Evolutionary conservation across 2,113 vertebrate genomes (phyloP).

Genomic region (Esox niger): DNA sequence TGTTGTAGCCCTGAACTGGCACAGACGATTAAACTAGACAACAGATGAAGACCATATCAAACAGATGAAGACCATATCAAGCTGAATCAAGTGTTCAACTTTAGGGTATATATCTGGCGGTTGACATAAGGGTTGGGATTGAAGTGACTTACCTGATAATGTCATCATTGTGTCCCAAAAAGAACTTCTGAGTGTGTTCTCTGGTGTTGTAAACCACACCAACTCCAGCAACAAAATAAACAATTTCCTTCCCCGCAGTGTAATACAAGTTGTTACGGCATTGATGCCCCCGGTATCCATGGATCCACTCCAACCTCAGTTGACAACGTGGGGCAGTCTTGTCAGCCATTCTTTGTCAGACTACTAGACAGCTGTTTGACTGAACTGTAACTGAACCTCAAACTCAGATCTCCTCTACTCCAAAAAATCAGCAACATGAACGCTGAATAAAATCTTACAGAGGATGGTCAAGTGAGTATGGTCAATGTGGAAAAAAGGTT

Average conservation of each 20-base stretch:
- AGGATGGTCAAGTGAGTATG: too few relatives aligned
- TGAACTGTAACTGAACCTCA: background rate
- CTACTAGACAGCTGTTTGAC: background rate
- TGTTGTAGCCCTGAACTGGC: too few relatives aligned
- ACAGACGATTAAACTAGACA: too few relatives aligned
- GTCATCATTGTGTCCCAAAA: conserved; percentile 97
- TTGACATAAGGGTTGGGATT: too few relatives aligned
- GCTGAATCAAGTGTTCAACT: too few relatives aligned
- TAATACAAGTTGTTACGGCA: conserved; percentile 99
- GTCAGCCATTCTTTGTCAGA: conserved; percentile 77
- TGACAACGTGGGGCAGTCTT: conserved; percentile 92
- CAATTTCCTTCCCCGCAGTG: conserved; percentile 92
- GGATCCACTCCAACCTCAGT: conserved; percentile 96
- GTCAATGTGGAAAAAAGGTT: too few relatives aligned
- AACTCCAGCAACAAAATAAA: conserved; percentile 97
- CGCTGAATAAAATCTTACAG: too few relatives aligned
- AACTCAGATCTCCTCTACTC: background rate
- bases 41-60: too few relatives aligned
- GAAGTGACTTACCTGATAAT: conserved; percentile 88
- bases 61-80: too few relatives aligned
- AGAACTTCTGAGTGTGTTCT: conserved; percentile 98
- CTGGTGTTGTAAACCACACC: conserved; percentile 96
- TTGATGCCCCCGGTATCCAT: conserved; percentile 96
- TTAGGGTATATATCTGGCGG: too few relatives aligned
- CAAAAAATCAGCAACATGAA: background rate